Base-by-base conservation (phyloP, 2,797 vertebrate genomes). In the Xiphorhynchus erythropygius region DNA sequence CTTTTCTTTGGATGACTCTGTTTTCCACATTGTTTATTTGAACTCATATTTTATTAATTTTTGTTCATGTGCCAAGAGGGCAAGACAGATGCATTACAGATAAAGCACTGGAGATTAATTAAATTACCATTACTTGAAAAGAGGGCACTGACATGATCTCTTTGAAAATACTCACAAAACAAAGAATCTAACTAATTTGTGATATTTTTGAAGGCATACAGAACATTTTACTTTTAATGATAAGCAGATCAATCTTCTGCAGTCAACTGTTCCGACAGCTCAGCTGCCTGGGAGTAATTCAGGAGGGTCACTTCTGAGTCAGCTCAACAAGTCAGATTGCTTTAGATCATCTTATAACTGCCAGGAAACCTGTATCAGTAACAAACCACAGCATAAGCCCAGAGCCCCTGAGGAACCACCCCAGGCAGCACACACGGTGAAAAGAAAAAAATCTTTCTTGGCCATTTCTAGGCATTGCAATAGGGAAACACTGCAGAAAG, bases 301-400 rank as follows among this genome's bases (percentile, higher is more conserved):
- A 62, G n/a, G 25, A 78, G 65, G 37, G 65, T 92, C 49, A 77
- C 17, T 93, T 83, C 49, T 86, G 76, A 96, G 88, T 84, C 94
- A 96, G 41, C 78, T 84, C 74, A 80, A 50, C 15, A 56, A 76
- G 70, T 50, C 76, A 87, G 75, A 44, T 59, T 89, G 59, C 68
- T 77, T 94, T 69, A 92, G 84, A 92, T 62, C 71, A 74, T 37
- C 39, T 39, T 16, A 86, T 44, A 93, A 71, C 10, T 49, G 28
- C 18, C 65, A 67, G 59, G 67, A 90, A 93, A 68, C 17, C 32
- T 56, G 28, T 22, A 33, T 17, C 44, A 73, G 47, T 35, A 67
- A 79, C 1, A 2, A 93, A 70, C 37, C 80, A 60, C 42, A 55
- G 70, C 78, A 79, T 8, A 78, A 85, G 63, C 12, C 16, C 50